Evolutionary conservation across 2,888 invertebrate genomes (phyloP), one percentile per base, ranked within the genome.

Genomic region (Drosophila atripex): DNA sequence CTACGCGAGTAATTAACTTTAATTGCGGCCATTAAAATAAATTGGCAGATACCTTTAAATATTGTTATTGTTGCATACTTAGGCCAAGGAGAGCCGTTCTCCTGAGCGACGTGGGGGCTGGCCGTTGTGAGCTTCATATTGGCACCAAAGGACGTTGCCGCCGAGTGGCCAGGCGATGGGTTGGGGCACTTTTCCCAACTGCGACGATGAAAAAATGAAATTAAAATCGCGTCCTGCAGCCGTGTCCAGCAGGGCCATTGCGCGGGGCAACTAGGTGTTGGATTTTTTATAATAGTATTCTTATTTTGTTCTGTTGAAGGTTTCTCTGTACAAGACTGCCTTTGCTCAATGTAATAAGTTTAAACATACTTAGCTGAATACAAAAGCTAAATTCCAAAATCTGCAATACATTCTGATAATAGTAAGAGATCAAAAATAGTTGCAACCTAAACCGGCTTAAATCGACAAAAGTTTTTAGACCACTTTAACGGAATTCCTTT

Each of bases 11-110:
- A 90, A 90, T 90, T 90, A 90, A 90, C 89, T 89, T 90, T 89
- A 90, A 90, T 89, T 90, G 89, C 77, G 77, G 80, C 82, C 90
- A 89, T 90, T 90, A 90, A 90, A 89, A 88, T 89, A 89, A 89
- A 90, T 90, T 89, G 90, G 90, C 90, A 89, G 88, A 89, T 88
- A 90, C 88, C 89, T 90, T 89, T 88, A 88, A 89, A 89, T 88
- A 88, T 86, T 89, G 88, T 88, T 89, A 87, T 87, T 88, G 85
- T 85, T 87, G 84, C 78, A 82, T 78, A 82, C 88, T 88, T 78
- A 76, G 78, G 73, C 71, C 73, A 71, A 68, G 66, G 55, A 57
- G 73, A 41, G 72, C 68, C 74, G 61, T 63, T 63, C 55, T 49
- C 51, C 55, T 7, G 32, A 14, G 45, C 39, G 6, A 43, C 43